These are phyloP conservation scores for Lineus longissimus DNA, from an alignment of 1,140 invertebrate species.

Conservation along the genomic window DNA sequence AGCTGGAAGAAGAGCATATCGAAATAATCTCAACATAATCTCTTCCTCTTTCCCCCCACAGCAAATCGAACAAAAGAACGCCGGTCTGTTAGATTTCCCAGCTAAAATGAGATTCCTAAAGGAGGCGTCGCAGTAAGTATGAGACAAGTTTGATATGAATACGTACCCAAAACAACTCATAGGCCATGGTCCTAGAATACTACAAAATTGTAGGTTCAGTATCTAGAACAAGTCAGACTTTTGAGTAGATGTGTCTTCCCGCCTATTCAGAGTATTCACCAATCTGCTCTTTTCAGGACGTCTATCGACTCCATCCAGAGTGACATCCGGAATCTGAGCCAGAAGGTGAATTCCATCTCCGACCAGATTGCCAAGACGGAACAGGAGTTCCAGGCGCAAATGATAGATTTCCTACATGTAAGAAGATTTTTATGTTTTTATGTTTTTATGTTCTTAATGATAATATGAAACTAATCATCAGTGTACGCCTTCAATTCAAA, in stretches of 20 bases:
- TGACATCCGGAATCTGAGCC: conserved; percentile 37
- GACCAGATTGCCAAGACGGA: conserved; percentile 31
- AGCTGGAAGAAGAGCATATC: too few species aligned
- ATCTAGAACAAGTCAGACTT: too few species aligned
- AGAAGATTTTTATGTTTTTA: not conserved
- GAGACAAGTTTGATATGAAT: not conserved
- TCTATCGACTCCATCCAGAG: conserved; percentile 38
- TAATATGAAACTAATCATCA: too few species aligned
- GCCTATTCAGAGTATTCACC: too few species aligned
- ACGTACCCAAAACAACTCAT: too few species aligned
- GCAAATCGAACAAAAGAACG: conserved; percentile 32
- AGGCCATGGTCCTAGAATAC: too few species aligned
- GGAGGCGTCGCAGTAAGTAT: conserved; percentile 48
- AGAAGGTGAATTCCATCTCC: conserved; percentile 36
- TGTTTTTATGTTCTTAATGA: not conserved
- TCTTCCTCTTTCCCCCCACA: not conserved
- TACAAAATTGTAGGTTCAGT: too few species aligned
- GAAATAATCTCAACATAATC: too few species aligned
- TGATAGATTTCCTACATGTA: conserved; percentile 44
- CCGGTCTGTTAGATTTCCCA: conserved; percentile 37
- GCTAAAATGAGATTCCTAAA: conserved; percentile 48
- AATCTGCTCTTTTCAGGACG: conserved; percentile 29
- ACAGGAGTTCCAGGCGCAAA: conserved; percentile 39
- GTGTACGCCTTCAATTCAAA: too few species aligned
- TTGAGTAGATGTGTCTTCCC: too few species aligned